Conservation (phyloP, 2,888 invertebrate species). For the Dascillus cervinus region DNA sequence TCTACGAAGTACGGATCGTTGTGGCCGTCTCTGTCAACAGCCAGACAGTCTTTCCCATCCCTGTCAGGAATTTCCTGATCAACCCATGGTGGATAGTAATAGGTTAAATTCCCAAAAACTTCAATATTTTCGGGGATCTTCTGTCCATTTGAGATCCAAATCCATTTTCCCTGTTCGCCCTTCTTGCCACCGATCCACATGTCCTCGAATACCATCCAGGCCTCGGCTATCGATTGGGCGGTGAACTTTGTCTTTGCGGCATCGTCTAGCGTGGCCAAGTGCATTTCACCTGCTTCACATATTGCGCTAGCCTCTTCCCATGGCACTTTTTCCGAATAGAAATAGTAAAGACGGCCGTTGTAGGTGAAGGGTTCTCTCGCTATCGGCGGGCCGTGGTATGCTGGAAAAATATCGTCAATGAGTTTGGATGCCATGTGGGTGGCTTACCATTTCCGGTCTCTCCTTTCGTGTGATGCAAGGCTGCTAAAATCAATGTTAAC, state of each 20-base stretch:
- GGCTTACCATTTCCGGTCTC: no score
- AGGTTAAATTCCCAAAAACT: constrained; percentile 5
- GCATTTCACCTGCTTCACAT: constrained; percentile 8
- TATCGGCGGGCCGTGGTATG: constrained; percentile 11
- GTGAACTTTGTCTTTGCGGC: constrained; percentile 45
- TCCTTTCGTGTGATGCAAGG: no score
- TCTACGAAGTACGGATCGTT: constrained; percentile 48
- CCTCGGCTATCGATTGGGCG: constrained; percentile 45
- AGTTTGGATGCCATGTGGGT: not conserved
- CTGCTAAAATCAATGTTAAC: no score
- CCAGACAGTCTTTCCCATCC: constrained; percentile 45
- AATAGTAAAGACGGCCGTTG: constrained; percentile 7
- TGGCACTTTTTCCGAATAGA: constrained; percentile 10
- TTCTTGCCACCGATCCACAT: constrained; percentile 6
- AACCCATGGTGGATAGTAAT: constrained; percentile 25
- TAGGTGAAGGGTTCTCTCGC: constrained; percentile 10
- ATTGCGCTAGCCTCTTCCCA: constrained; percentile 10
- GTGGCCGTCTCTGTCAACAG: constrained; percentile 44
- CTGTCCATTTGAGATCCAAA: constrained; percentile 1
- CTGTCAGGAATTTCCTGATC: constrained; percentile 17
- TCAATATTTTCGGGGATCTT: constrained; percentile 5
- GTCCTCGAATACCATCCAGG: constrained; percentile 20
- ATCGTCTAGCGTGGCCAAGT: constrained; percentile 42
- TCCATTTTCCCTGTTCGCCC: constrained; percentile 2
- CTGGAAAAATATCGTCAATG: constrained; percentile 1